phyloP scores from a whole-genome alignment of 2,113 vertebrate species.

The Atherinomorus stipes region DNA sequence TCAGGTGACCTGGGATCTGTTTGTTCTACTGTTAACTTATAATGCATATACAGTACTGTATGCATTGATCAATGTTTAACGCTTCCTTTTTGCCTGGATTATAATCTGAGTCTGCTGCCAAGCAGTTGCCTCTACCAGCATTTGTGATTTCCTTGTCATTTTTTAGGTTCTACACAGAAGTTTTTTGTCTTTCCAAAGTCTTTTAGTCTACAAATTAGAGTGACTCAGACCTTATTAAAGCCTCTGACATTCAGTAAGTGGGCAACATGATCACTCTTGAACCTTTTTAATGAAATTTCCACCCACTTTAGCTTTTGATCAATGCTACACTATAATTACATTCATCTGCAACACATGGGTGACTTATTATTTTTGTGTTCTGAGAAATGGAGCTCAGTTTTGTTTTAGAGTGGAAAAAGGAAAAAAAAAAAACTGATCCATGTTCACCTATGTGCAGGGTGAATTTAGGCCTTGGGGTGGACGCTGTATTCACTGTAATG shows the following conservation, averaged over 20 bases:
- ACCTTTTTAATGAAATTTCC: conserved; percentile 6
- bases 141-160: neutral
- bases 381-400: neutral
- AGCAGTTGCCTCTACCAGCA: neutral
- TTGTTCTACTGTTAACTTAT: neutral
- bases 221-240: neutral
- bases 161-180: neutral
- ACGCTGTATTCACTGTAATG: conserved; percentile 1
- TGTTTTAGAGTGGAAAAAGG: neutral
- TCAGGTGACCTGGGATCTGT: neutral
- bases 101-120: neutral
- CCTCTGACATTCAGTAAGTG: neutral
- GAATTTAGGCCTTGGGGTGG: neutral
- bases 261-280: neutral
- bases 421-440: neutral
- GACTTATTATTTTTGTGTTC: neutral
- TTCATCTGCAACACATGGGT: neutral
- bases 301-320: conserved; percentile 2
- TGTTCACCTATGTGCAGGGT: neutral
- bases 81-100: neutral
- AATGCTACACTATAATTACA: neutral
- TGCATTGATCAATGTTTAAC: neutral
- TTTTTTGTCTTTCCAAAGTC: conserved; percentile 2
- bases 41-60: neutral
- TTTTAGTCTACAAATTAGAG: neutral